These are phyloP conservation scores for Ophioninae sp. DNA, from an alignment of 2,888 invertebrate species.

Conservation along the genomic window DNA sequence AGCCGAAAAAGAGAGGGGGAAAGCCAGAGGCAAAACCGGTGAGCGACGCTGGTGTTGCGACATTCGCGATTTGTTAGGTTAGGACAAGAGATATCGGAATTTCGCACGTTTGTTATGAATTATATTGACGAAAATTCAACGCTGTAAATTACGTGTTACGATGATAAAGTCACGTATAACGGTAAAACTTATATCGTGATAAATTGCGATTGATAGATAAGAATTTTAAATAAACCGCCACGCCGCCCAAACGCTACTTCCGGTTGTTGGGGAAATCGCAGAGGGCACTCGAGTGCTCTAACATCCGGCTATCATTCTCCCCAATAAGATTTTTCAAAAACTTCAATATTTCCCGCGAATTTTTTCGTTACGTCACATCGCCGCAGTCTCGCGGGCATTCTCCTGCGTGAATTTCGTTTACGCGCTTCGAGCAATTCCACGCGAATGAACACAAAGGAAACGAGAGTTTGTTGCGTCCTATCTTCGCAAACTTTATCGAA, in stretches of 20 bases:
- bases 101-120: background rate
- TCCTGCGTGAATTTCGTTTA: background rate
- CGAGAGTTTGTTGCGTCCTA: background rate
- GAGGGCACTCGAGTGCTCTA: background rate
- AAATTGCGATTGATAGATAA: background rate
- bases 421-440: background rate
- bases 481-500: background rate
- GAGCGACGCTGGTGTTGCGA: background rate
- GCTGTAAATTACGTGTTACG: background rate
- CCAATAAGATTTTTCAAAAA: conserved; percentile 43
- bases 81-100: background rate
- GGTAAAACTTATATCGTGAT: background rate
- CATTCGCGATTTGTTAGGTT: background rate
- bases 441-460: conserved; percentile 23
- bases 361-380: conserved; percentile 25
- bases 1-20: background rate
- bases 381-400: conserved; percentile 1
- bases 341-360: conserved; percentile 48
- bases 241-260: background rate
- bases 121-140: background rate
- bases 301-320: background rate
- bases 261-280: background rate
- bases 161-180: background rate
- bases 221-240: background rate
- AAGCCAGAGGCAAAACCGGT: background rate